These are phyloP conservation scores for Euura saliciscinereae DNA, from an alignment of 1,140 invertebrate species.

Conservation along the genomic window DNA sequence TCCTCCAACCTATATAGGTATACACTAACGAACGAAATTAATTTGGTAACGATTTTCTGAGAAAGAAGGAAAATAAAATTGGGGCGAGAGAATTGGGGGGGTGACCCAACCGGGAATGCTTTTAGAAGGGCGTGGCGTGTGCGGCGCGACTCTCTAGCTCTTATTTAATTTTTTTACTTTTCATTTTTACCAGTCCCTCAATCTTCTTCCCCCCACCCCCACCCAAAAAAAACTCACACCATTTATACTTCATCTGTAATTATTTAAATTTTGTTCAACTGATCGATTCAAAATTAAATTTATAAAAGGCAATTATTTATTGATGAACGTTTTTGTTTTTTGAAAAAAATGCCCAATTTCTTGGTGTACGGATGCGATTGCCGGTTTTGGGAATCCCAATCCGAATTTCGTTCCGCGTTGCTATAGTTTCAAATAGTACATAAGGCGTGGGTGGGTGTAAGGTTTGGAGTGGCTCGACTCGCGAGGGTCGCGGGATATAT, in stretches of 20 bases:
- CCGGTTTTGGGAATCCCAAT: too few relatives aligned
- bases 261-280: too few relatives aligned
- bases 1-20: neutral
- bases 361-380: too few relatives aligned
- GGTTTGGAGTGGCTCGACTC: neutral
- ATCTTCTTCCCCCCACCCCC: neutral
- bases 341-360: too few relatives aligned
- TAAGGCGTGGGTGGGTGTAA: conserved; percentile 18
- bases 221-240: neutral
- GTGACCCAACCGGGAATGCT: conserved; percentile 1
- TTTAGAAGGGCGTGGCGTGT: neutral
- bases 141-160: neutral
- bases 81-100: conserved; percentile 7
- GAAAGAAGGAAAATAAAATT: conserved; percentile 9
- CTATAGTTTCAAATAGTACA: conserved; percentile 25
- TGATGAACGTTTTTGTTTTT: too few relatives aligned
- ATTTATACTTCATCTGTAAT: neutral
- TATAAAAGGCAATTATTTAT: too few relatives aligned
- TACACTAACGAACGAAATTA: conserved; percentile 10
- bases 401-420: conserved; percentile 16
- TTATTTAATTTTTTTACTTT: neutral
- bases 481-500: conserved; percentile 2
- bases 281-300: too few relatives aligned
- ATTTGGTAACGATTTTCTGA: conserved; percentile 14
- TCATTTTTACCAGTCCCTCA: neutral